Percentiles rank a stretch among this genome's conserved stretches.
Evolutionary conservation across 1,140 invertebrate species (phyloP).

Genomic region (Bombyx mori): DNA sequence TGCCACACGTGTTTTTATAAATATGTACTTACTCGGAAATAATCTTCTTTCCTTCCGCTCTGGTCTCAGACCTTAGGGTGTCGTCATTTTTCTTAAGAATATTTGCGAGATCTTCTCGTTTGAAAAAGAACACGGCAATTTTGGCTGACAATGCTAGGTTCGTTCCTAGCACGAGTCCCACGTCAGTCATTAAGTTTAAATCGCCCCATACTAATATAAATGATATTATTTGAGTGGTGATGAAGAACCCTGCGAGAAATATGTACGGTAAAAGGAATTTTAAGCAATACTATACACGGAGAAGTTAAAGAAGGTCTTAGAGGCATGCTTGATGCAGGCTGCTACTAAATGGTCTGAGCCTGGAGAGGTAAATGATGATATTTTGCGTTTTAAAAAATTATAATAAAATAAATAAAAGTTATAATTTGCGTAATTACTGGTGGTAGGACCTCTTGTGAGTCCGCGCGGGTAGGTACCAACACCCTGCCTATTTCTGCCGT

Average conservation of each 20-base stretch:
- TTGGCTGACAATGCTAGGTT: slow-evolving; percentile 16
- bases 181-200: slow-evolving; percentile 12
- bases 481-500: too few species aligned
- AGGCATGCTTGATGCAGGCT: too few species aligned
- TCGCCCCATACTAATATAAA: slow-evolving; percentile 18
- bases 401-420: too few species aligned
- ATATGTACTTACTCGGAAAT: slow-evolving; percentile 27
- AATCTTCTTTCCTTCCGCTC: slow-evolving; percentile 20
- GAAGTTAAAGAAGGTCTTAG: too few species aligned
- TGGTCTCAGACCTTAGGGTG: slow-evolving; percentile 17
- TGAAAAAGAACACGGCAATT: slow-evolving; percentile 32
- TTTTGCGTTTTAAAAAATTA: too few species aligned
- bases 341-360: too few species aligned
- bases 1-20: background rate
- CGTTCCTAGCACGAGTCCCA: slow-evolving; percentile 10
- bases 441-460: too few species aligned
- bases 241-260: slow-evolving; percentile 21
- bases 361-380: too few species aligned
- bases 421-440: too few species aligned
- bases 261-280: too few species aligned
- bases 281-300: too few species aligned
- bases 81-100: slow-evolving; percentile 27
- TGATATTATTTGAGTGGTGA: slow-evolving; percentile 24
- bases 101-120: slow-evolving; percentile 18
- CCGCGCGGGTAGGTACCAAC: too few species aligned